These are phyloP conservation scores for Prinia subflava DNA, from an alignment of 2,113 vertebrate species.

Conservation along the genomic window DNA sequence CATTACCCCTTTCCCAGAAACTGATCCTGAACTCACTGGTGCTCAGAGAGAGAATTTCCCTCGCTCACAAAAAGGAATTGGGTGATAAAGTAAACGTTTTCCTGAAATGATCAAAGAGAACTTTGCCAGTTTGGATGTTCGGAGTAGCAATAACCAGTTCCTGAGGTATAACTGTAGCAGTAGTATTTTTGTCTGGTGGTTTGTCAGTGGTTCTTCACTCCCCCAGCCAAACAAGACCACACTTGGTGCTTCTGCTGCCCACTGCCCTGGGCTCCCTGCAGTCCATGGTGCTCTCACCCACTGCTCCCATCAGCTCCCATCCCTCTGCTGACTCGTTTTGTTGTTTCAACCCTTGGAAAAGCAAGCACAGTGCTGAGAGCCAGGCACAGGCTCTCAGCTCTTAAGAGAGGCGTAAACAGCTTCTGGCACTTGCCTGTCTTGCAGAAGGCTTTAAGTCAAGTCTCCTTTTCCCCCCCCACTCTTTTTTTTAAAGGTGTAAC, in stretches of 20 bases:
- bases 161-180: background rate
- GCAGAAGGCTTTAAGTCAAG: background rate
- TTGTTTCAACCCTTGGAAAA: background rate
- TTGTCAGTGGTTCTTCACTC: background rate
- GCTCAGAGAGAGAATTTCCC: background rate
- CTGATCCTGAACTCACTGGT: background rate
- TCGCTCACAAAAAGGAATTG: background rate
- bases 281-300: background rate
- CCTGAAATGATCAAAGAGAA: background rate
- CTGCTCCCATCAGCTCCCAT: background rate
- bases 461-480: rapidly evolving
- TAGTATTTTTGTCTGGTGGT: background rate
- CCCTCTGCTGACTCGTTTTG: background rate
- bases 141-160: background rate
- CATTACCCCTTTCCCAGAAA: background rate
- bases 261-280: background rate
- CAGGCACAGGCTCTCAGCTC: background rate
- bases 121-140: background rate
- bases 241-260: background rate
- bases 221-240: background rate
- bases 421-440: background rate
- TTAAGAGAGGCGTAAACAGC: background rate
- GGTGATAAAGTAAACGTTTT: background rate
- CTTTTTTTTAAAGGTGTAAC: background rate
- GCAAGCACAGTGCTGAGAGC: background rate